Conservation (phyloP, 2,113 vertebrate genomes). For the Charina bottae region DNA sequence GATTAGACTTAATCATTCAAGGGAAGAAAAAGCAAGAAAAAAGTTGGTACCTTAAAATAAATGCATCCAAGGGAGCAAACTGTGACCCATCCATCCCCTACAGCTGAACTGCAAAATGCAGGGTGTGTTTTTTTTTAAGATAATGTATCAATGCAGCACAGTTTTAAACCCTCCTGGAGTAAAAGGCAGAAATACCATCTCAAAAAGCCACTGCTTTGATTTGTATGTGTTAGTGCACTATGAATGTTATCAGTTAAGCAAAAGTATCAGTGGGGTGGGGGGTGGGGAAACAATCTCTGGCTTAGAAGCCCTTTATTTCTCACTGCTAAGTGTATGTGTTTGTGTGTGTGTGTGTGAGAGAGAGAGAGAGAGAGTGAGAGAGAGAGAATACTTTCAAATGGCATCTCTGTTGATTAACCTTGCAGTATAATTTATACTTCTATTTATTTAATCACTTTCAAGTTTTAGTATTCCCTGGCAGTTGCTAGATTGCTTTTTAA, state of each 20-base stretch:
- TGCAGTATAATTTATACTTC: slow-evolving; percentile 41
- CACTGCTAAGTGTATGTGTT: neutral
- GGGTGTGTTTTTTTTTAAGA: neutral
- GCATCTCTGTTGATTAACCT: slow-evolving; percentile 4
- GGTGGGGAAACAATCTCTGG: accelerated
- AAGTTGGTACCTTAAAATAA: neutral
- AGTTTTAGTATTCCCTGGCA: slow-evolving; percentile 40
- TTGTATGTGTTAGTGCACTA: neutral
- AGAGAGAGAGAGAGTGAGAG: neutral
- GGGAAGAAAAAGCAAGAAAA: neutral
- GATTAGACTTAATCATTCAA: slow-evolving; percentile 37
- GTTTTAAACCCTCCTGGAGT: neutral
- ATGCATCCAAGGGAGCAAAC: neutral
- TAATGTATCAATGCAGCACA: accelerated
- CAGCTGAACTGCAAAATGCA: accelerated
- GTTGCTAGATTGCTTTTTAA: slow-evolving; percentile 67
- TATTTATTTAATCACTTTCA: slow-evolving; percentile 50
- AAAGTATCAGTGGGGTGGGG: neutral
- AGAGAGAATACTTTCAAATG: slow-evolving; percentile 18
- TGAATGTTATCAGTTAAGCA: accelerated
- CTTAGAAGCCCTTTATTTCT: neutral
- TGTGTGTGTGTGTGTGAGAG: neutral
- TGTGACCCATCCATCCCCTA: neutral
- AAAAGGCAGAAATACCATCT: neutral
- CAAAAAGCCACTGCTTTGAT: accelerated